phyloP scores from a whole-genome alignment of 2,113 vertebrate genomes.

The Leuciscus idus region DNA sequence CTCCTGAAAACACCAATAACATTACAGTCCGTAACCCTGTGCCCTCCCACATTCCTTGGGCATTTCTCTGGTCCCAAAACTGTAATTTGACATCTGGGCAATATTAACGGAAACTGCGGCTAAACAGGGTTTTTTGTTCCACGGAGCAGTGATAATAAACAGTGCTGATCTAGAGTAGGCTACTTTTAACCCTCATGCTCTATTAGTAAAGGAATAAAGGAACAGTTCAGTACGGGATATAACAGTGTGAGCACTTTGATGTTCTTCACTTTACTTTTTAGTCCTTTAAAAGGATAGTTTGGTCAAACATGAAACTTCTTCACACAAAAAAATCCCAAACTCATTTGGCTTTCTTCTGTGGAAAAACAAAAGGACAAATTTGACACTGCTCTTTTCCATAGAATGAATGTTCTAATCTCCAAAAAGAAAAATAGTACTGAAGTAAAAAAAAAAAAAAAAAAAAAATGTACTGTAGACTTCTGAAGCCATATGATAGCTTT shows the following conservation, averaged over 20 bases:
- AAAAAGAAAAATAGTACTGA: neutral
- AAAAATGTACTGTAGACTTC: neutral
- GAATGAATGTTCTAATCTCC: neutral
- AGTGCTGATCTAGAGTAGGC: constrained; percentile 13
- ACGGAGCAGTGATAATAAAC: constrained; percentile 52
- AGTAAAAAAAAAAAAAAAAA: neutral
- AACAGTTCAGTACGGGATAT: neutral
- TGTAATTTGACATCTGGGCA: constrained; percentile 62
- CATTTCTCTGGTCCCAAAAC: constrained; percentile 57
- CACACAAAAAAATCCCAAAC: neutral
- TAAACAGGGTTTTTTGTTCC: constrained; percentile 49
- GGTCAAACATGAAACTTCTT: neutral
- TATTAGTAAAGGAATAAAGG: constrained; percentile 18
- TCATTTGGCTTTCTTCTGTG: neutral
- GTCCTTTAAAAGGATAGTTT: neutral
- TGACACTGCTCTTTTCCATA: neutral
- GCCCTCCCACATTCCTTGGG: constrained; percentile 61
- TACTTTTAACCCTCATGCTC: constrained; percentile 32
- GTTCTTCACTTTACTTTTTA: neutral
- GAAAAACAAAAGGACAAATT: neutral
- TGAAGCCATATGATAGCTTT: neutral
- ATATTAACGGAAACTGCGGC: constrained; percentile 54
- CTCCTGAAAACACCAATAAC: constrained; percentile 52
- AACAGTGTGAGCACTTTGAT: neutral
- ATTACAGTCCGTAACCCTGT: constrained; percentile 50